Conservation (phyloP, 1,140 invertebrate genomes). For the Druon quercuslanigerum region DNA sequence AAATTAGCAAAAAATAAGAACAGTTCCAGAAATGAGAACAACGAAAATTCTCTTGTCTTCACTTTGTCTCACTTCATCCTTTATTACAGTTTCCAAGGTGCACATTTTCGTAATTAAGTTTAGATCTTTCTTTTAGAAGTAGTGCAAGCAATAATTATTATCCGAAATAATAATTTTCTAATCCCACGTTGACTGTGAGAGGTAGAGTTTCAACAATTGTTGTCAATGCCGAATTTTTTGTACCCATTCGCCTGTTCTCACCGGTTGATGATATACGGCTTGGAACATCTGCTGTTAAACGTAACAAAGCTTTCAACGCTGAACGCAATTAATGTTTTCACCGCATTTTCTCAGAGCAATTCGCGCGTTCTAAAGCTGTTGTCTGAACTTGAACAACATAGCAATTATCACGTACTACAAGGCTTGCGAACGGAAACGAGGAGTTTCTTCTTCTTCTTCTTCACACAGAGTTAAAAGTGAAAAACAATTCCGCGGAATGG, state of each 20-base stretch:
- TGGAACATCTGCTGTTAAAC: slow-evolving; percentile 1
- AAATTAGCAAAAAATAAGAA: not conserved
- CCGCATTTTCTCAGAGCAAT: slow-evolving; percentile 12
- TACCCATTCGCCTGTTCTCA: slow-evolving; percentile 20
- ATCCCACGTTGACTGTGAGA: slow-evolving; percentile 8
- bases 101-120: slow-evolving; percentile 10
- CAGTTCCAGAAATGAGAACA: not conserved
- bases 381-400: not conserved
- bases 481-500: too few species aligned
- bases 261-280: not conserved
- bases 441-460: too few species aligned
- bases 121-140: slow-evolving; percentile 7
- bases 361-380: not conserved
- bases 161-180: not conserved
- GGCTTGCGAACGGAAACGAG: not conserved
- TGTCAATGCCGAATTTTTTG: slow-evolving; percentile 12
- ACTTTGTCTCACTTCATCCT: not conserved
- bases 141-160: slow-evolving; percentile 13
- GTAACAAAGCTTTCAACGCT: slow-evolving; percentile 26
- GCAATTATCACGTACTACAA: not conserved
- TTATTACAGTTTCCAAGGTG: not conserved
- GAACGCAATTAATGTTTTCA: slow-evolving; percentile 1
- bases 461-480: too few species aligned
- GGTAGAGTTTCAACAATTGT: slow-evolving; percentile 4
- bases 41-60: not conserved